Conservation (phyloP, 2,888 invertebrate species). For the Xestia rhomboidea region DNA sequence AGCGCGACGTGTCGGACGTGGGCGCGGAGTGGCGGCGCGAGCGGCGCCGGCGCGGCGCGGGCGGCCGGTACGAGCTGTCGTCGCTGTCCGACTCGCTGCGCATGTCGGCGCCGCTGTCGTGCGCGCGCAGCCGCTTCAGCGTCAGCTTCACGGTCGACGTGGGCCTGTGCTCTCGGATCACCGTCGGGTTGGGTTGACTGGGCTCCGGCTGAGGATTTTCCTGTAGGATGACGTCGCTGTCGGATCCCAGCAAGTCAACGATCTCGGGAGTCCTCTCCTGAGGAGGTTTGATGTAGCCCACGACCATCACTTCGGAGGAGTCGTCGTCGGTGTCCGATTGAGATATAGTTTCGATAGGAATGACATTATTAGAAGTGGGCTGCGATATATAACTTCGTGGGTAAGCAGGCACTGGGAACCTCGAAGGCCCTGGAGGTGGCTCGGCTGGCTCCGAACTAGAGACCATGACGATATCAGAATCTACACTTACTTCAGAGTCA, state of each 20-base stretch:
- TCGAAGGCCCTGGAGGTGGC: slow-evolving; percentile 65
- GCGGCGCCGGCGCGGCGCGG: slow-evolving; percentile 64
- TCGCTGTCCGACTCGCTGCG: slow-evolving; percentile 73
- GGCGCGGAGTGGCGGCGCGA: slow-evolving; percentile 41
- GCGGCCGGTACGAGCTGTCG: slow-evolving; percentile 71
- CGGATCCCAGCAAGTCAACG: slow-evolving; percentile 91
- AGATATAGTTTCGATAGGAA: slow-evolving; percentile 87
- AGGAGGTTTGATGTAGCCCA: slow-evolving; percentile 92
- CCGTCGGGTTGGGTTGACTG: slow-evolving; percentile 44
- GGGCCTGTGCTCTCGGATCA: slow-evolving; percentile 56
- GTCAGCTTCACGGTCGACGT: slow-evolving; percentile 75
- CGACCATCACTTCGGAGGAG: slow-evolving; percentile 91
- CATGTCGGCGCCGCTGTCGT: slow-evolving; percentile 35
- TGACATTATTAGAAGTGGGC: slow-evolving; percentile 73
- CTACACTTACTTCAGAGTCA: slow-evolving; percentile 69
- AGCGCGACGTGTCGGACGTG: slow-evolving; percentile 38
- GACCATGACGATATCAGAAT: slow-evolving; percentile 71
- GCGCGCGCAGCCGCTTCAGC: slow-evolving; percentile 71
- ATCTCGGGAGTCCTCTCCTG: slow-evolving; percentile 92
- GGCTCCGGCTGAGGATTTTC: slow-evolving; percentile 74
- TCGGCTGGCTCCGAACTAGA: slow-evolving; percentile 65
- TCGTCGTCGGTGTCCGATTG: slow-evolving; percentile 88
- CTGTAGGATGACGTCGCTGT: slow-evolving; percentile 87
- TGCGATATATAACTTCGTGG: slow-evolving; percentile 78
- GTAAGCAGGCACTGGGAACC: slow-evolving; percentile 74